Percentiles rank a stretch among this genome's conserved stretches.
phyloP scores from a whole-genome alignment of 2,797 vertebrate species.

The Accipiter badius region DNA sequence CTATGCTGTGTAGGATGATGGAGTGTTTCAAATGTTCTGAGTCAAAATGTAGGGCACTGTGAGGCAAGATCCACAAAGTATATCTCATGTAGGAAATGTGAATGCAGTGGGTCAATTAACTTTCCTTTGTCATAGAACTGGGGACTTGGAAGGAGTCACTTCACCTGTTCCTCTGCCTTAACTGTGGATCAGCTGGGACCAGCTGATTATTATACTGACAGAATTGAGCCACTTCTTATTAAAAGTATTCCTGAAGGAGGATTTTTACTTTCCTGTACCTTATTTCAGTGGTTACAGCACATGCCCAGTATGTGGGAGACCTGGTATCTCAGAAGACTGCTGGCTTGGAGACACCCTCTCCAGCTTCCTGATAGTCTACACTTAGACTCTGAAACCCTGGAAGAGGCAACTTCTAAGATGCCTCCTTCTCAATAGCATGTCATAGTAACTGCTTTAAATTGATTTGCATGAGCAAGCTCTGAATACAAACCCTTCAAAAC shows the following conservation, averaged over 20 bases:
- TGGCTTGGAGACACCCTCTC: not conserved
- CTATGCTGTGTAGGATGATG: not conserved
- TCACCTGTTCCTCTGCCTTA: not conserved
- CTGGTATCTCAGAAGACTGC: not conserved
- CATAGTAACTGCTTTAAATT: not conserved
- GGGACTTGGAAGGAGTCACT: not conserved
- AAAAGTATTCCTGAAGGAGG: not conserved
- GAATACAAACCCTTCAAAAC: not conserved
- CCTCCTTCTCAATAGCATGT: not conserved
- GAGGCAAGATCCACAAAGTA: not conserved
- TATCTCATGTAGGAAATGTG: not conserved
- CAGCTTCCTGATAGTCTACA: not conserved
- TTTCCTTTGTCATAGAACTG: not conserved
- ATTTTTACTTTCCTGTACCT: not conserved
- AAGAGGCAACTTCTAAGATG: not conserved
- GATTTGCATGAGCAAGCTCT: not conserved
- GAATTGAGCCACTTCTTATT: not conserved
- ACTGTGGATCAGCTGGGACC: not conserved
- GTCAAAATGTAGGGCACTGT: not conserved
- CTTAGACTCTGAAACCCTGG: not conserved
- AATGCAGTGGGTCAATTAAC: not conserved
- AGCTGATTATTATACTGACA: not conserved
- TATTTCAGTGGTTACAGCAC: not conserved
- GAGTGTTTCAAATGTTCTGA: not conserved
- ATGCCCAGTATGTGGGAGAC: too few relatives aligned